These are phyloP conservation scores for Hucho hucho DNA, from an alignment of 2,113 vertebrate species.

Conservation along the genomic window DNA sequence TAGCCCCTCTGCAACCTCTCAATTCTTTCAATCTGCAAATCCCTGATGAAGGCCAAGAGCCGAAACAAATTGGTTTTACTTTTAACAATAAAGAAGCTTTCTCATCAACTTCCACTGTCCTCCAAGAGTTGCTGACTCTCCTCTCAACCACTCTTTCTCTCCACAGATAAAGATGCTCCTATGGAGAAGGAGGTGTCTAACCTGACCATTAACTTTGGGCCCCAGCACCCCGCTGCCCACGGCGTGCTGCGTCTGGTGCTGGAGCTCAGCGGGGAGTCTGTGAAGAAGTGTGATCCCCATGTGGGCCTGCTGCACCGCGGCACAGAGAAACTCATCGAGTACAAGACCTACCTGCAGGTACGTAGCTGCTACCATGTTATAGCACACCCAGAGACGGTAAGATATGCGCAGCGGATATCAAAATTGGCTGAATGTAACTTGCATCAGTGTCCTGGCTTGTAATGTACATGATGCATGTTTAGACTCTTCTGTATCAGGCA, in stretches of 20 bases:
- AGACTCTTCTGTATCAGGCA: background rate
- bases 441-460: too few species aligned
- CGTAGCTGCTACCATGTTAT: too few species aligned
- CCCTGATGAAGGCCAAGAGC: too few species aligned
- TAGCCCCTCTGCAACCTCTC: background rate
- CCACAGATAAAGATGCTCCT: conserved; percentile 82
- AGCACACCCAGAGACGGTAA: background rate
- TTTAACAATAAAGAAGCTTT: too few species aligned
- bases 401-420: background rate
- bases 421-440: too few species aligned
- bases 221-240: conserved; percentile 94
- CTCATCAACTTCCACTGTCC: too few species aligned
- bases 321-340: conserved; percentile 94
- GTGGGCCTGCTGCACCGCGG: conserved; percentile 89
- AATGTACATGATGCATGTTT: too few species aligned
- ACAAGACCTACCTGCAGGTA: conserved; percentile 96
- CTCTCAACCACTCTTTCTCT: background rate
- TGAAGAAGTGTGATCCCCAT: conserved; percentile 92
- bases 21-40: too few species aligned
- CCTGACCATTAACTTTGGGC: conserved; percentile 91
- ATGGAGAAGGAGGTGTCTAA: conserved; percentile 81
- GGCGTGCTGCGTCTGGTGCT: conserved; percentile 90
- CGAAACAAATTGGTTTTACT: too few species aligned
- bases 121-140: too few species aligned
- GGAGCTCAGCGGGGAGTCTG: conserved; percentile 92